Evolutionary conservation across 2,113 vertebrate species (phyloP).

Genomic region (Pachyramphus minor): DNA sequence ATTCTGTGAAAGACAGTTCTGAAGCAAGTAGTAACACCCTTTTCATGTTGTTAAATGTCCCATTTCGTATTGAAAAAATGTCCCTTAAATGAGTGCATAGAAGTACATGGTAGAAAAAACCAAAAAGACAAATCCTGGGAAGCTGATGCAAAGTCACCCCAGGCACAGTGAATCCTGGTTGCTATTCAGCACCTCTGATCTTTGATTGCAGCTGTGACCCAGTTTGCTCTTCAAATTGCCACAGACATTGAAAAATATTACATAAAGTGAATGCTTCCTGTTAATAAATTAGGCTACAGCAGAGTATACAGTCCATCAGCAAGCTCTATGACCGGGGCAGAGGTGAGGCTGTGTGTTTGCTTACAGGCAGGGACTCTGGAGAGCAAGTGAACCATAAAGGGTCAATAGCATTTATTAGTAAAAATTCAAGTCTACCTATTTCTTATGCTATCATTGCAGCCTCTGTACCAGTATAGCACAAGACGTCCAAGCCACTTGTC

Average conservation of each 20-base stretch:
- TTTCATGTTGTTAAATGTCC: not conserved
- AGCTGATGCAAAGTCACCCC: not conserved
- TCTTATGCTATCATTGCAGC: not conserved
- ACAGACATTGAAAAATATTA: not conserved
- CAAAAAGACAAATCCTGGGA: not conserved
- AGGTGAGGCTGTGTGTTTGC: not conserved
- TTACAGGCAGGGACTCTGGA: not conserved
- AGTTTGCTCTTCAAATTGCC: not conserved
- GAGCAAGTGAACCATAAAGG: not conserved
- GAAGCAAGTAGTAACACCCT: not conserved
- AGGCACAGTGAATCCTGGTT: rapidly evolving
- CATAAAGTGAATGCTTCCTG: not conserved
- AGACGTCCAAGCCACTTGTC: not conserved
- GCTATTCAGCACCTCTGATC: not conserved
- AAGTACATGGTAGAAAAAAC: not conserved
- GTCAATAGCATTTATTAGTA: not conserved
- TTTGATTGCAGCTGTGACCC: not conserved
- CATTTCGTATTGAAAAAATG: not conserved
- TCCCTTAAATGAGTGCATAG: not conserved
- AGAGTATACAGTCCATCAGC: not conserved
- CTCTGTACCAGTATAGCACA: not conserved
- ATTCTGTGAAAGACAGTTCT: not conserved
- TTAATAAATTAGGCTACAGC: not conserved
- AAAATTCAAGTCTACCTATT: not conserved
- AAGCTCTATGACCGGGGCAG: not conserved